Evolutionary conservation across 2,797 vertebrate genomes (phyloP).

Genomic region (Pipistrellus pygmaeus): DNA sequence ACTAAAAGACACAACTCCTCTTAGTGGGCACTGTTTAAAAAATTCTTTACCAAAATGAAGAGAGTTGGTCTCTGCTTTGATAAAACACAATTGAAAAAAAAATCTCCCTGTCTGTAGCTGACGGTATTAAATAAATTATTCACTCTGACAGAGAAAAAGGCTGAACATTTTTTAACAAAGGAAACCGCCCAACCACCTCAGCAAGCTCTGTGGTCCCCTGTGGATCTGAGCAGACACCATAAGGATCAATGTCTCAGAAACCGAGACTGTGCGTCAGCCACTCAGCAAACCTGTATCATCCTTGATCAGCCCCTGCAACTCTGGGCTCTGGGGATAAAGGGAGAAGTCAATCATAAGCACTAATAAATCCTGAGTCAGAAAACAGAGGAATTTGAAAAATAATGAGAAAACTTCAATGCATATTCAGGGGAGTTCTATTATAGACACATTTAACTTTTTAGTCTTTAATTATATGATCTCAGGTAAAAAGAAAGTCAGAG

Average conservation of each 20-base stretch:
- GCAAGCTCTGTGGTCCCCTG: neutral
- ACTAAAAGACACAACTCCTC: neutral
- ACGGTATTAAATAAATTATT: conserved; percentile 76
- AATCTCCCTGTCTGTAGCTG: neutral
- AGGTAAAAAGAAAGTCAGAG: neutral
- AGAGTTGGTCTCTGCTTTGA: conserved; percentile 52
- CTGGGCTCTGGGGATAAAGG: conserved; percentile 23
- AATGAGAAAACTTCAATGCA: conserved; percentile 25
- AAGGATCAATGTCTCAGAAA: conserved; percentile 46
- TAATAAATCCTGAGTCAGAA: conserved; percentile 57
- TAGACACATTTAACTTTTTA: neutral
- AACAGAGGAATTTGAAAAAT: conserved; percentile 63
- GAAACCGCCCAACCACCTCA: neutral
- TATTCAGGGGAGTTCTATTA: neutral
- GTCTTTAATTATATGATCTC: conserved; percentile 37
- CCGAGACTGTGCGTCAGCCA: neutral
- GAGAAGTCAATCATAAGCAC: conserved; percentile 16
- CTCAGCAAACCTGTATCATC: neutral
- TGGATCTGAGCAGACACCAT: conserved; percentile 47
- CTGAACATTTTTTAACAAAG: conserved; percentile 53
- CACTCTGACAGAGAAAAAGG: conserved; percentile 51
- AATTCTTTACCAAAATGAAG: neutral
- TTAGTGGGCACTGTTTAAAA: neutral
- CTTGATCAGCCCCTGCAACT: neutral
- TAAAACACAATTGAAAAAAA: conserved; percentile 24